Percentiles rank a stretch among this genome's conserved stretches.
Conservation (phyloP, 2,888 invertebrate species). For the Lochmaea crataegi region DNA sequence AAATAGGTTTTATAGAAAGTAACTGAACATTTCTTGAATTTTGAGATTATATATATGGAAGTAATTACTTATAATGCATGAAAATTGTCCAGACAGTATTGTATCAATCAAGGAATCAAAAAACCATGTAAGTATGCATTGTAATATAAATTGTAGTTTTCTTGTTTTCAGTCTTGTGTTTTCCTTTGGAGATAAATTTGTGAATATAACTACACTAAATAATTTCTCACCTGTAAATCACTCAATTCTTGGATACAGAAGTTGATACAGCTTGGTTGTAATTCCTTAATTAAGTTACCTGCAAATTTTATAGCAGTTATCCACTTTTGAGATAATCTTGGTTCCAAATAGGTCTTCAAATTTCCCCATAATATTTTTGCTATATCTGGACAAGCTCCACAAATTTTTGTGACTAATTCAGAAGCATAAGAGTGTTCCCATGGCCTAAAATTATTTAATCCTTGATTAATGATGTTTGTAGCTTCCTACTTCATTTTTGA, state of each 20-base stretch:
- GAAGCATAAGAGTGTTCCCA: constrained; percentile 76
- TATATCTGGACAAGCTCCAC: constrained; percentile 78
- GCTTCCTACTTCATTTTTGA: background rate
- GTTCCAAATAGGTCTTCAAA: constrained; percentile 73
- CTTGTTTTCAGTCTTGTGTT: too few relatives aligned
- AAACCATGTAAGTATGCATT: too few relatives aligned
- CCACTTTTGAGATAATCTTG: constrained; percentile 70
- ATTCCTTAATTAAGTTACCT: constrained; percentile 64
- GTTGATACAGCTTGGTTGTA: constrained; percentile 68
- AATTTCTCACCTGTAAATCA: constrained; percentile 66
- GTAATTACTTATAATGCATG: too few relatives aligned
- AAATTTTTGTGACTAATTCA: constrained; percentile 73
- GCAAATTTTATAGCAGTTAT: constrained; percentile 67
- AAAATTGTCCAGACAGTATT: too few relatives aligned
- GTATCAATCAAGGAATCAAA: too few relatives aligned
- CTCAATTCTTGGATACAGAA: constrained; percentile 65
- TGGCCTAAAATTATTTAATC: constrained; percentile 61
- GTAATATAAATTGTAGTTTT: too few relatives aligned
- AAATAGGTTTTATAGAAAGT: background rate
- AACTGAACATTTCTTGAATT: too few relatives aligned
- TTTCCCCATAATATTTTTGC: constrained; percentile 72
- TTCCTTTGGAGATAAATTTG: too few relatives aligned
- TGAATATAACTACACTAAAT: background rate
- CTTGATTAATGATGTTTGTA: background rate
- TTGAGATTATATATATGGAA: too few relatives aligned